Evolutionary conservation across 2,113 vertebrate species (phyloP), one percentile per base, ranked within the genome.

Genomic region (Platichthys flesus): DNA sequence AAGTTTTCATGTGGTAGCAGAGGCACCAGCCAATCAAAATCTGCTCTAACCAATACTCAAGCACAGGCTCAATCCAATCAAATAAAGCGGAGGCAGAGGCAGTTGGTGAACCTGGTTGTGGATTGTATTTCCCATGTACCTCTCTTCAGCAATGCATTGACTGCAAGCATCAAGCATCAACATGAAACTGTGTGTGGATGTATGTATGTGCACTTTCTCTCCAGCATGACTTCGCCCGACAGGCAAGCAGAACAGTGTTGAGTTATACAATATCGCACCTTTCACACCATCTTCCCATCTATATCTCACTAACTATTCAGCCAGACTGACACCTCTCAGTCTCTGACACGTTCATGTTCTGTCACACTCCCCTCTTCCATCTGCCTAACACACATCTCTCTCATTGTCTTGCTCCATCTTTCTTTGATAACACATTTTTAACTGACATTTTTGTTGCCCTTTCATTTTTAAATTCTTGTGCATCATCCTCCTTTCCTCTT

Each of bases 351-450:
- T 83, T 67, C 72, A 70, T 85, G 75, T 83, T 82, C 78, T 60
- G 42, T 79, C 87, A 84, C 83, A 65, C 67, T 79, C 79, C 76
- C 59, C 56, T 74, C 74, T 66, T 87, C 81, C 74, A 85, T 89
- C 85, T 85, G 71, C 81, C 78, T 63, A 63, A 74, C 81, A 78
- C 79, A 71, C 61, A 78, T 72, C 80, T 68, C 65, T 79, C 60
- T 82, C 57, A 56, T 72, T 61, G 67, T 83, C 60, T 70, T 51
- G 31, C 55, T 76, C 59, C 47, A 47, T 67, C 42, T 76, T 60
- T 45, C 45, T 70, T 64, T 73, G 21, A 28, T 60, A 74, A 66
- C 31, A 31, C 7, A 31, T 31, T 31, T 31, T 31, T 6, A 8
- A 31, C 31, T 31, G 6, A 31, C 31, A 31, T 31, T 31, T 31